These are phyloP conservation scores for Anoplolepis gracilipes DNA, from an alignment of 1,140 invertebrate genomes.

Conservation along the genomic window DNA sequence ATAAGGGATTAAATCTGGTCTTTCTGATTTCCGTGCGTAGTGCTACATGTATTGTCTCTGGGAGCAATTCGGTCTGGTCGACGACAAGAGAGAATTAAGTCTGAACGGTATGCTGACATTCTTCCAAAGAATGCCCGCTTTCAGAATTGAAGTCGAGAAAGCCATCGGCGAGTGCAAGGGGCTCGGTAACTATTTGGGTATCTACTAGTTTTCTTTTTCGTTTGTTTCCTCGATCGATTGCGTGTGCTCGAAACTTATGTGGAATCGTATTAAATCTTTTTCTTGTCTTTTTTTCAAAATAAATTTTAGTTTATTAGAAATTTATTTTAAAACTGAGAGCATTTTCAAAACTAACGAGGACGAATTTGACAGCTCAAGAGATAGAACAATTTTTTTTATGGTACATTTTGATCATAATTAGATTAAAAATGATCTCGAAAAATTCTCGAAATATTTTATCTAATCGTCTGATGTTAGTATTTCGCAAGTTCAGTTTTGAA, in stretches of 20 bases:
- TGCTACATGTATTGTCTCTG: slow-evolving; percentile 83
- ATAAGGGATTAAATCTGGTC: background rate
- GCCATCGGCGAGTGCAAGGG: slow-evolving; percentile 79
- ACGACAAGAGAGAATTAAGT: slow-evolving; percentile 79
- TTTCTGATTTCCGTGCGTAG: slow-evolving; percentile 63
- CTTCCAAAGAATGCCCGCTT: slow-evolving; percentile 82
- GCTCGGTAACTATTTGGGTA: slow-evolving; percentile 81
- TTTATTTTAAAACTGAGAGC: background rate
- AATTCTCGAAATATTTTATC: background rate
- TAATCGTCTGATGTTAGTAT: background rate
- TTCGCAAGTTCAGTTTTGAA: background rate
- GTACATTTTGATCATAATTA: background rate
- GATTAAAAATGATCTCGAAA: background rate
- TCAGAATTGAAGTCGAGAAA: slow-evolving; percentile 77
- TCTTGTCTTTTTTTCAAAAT: slow-evolving; percentile 15
- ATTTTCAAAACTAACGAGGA: background rate
- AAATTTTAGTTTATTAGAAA: background rate
- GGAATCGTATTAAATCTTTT: background rate
- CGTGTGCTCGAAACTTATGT: slow-evolving; percentile 58
- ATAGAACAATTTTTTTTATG: background rate
- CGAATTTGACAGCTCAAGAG: background rate
- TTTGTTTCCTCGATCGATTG: slow-evolving; percentile 60
- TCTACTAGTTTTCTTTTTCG: slow-evolving; percentile 65
- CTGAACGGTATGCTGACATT: slow-evolving; percentile 82
- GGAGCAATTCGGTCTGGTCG: slow-evolving; percentile 82